Percentiles rank a stretch among this genome's conserved stretches.
Evolutionary conservation across 2,797 vertebrate species (phyloP).

Genomic region (Microchirus variegatus): DNA sequence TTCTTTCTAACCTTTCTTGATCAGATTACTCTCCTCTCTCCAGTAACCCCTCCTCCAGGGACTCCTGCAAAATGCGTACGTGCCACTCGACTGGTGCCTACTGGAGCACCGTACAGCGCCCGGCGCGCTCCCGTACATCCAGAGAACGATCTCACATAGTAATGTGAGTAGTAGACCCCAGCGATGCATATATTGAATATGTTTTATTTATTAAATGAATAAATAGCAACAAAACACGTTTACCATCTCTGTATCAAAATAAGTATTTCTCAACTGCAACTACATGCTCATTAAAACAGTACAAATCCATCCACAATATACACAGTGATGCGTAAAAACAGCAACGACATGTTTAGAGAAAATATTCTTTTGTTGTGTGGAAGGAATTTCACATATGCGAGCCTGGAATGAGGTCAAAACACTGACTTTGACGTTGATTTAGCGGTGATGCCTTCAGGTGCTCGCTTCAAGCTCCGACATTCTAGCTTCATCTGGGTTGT

Average conservation of each 20-base stretch:
- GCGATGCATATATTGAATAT: neutral
- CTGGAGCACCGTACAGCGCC: slow-evolving; percentile 32
- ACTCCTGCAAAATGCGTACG: slow-evolving; percentile 73
- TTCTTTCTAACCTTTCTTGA: slow-evolving; percentile 35
- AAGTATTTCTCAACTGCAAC: neutral
- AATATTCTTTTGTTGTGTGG: slow-evolving; percentile 56
- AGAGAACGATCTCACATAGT: neutral
- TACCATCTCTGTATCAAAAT: no score
- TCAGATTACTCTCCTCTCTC: slow-evolving; percentile 51
- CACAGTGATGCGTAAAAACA: neutral
- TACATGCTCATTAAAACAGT: neutral
- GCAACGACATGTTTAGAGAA: slow-evolving; percentile 20
- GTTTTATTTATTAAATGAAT: neutral
- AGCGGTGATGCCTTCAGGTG: slow-evolving; percentile 45
- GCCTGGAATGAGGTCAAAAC: slow-evolving; percentile 58
- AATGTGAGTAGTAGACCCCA: neutral
- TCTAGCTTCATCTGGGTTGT: neutral
- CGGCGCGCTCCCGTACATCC: slow-evolving; percentile 22
- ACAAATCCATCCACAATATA: neutral
- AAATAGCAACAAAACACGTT: no score
- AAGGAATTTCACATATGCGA: slow-evolving; percentile 69
- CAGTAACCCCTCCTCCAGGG: slow-evolving; percentile 56
- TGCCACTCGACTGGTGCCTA: slow-evolving; percentile 63
- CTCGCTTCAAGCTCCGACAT: slow-evolving; percentile 18
- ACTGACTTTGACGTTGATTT: slow-evolving; percentile 30